Conservation (phyloP, 2,113 vertebrate genomes). For the Solea solea region DNA sequence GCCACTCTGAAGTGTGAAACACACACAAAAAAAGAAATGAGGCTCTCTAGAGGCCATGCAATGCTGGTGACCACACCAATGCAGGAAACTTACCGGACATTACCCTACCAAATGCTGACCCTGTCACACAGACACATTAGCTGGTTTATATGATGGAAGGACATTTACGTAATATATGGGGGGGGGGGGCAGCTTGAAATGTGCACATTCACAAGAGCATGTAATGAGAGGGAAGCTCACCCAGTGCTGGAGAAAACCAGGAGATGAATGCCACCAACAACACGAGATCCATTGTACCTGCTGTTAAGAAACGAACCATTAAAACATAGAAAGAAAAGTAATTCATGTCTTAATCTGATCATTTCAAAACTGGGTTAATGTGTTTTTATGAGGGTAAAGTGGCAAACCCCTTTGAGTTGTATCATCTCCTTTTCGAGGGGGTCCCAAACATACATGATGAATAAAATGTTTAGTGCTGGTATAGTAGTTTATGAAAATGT, state of each 20-base stretch:
- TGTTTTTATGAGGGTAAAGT: background rate
- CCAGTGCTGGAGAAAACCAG: conserved; percentile 74
- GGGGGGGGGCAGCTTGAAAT: background rate
- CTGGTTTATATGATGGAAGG: conserved; percentile 27
- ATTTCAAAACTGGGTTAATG: background rate
- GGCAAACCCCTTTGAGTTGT: no score
- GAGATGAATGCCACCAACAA: conserved; percentile 69
- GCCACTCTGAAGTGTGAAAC: background rate
- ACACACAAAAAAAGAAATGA: background rate
- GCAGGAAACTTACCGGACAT: conserved; percentile 60
- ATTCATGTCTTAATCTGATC: background rate
- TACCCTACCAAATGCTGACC: conserved; percentile 71
- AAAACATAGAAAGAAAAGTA: background rate
- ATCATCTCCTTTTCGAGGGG: no score
- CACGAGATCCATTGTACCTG: conserved; percentile 78
- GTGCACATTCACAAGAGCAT: background rate
- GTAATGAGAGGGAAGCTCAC: conserved; percentile 60
- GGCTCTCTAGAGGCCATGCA: conserved; percentile 33
- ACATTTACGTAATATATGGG: conserved; percentile 21
- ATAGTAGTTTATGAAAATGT: no score
- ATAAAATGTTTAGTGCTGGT: no score
- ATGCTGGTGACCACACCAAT: conserved; percentile 9
- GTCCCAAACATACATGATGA: no score
- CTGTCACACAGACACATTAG: conserved; percentile 64
- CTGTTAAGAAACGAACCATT: conserved; percentile 6